Evolutionary conservation across 1,140 invertebrate genomes (phyloP).

Genomic region (Drosophila tristis): DNA sequence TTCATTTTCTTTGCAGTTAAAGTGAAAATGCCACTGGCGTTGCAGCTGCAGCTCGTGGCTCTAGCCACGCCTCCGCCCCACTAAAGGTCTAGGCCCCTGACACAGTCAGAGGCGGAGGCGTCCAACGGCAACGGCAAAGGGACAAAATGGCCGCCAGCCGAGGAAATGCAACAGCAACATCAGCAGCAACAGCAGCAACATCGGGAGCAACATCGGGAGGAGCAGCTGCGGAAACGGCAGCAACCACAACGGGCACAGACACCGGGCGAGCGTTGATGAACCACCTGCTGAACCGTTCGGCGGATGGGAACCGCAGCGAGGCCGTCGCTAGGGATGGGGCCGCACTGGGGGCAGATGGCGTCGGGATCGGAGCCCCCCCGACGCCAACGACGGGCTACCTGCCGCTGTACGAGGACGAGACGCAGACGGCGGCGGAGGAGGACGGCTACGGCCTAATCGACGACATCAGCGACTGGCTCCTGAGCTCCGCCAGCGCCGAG

Average conservation of each 20-base stretch:
- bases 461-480: constrained; percentile 72
- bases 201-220: constrained; percentile 21
- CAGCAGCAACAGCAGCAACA: constrained; percentile 18
- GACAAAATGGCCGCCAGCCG: background rate
- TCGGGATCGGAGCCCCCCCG: constrained; percentile 31
- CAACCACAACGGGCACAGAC: constrained; percentile 26
- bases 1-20: constrained; percentile 24
- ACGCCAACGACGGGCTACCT: constrained; percentile 48
- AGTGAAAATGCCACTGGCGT: constrained; percentile 51
- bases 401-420: constrained; percentile 61
- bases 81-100: constrained; percentile 35
- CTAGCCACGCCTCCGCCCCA: constrained; percentile 40
- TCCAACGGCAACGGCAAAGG: constrained; percentile 10
- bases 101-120: constrained; percentile 18
- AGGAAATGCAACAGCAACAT: constrained; percentile 18
- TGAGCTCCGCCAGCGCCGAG: constrained; percentile 36
- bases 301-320: background rate
- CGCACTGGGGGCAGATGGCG: background rate
- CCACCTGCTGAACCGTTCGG: constrained; percentile 40
- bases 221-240: constrained; percentile 13
- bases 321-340: background rate
- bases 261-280: constrained; percentile 26
- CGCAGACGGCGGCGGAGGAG: constrained; percentile 48
- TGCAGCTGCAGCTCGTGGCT: constrained; percentile 47
- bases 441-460: constrained; percentile 70